A percentile compares a stretch with the other conserved stretches of the same genome.
phyloP scores from a whole-genome alignment of 2,888 invertebrate genomes.

The Latrodectus elegans region DNA sequence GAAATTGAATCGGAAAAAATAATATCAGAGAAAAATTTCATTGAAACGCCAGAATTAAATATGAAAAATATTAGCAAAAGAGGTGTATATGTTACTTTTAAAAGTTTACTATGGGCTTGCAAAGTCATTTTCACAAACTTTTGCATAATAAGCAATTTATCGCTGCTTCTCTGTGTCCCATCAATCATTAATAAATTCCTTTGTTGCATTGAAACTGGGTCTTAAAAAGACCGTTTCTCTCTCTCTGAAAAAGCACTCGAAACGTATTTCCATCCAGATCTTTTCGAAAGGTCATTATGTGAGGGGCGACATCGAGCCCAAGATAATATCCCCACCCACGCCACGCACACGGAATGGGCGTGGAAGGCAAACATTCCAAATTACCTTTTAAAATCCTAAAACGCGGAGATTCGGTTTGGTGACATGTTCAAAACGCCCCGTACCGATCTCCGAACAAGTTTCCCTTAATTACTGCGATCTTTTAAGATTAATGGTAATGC shows the following conservation, averaged over 20 bases:
- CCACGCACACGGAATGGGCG: slow-evolving; percentile 59
- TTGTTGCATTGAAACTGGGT: background rate
- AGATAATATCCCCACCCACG: slow-evolving; percentile 43
- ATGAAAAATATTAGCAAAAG: too few species aligned
- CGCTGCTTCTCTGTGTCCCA: too few species aligned
- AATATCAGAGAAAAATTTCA: too few species aligned
- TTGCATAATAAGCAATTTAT: too few species aligned
- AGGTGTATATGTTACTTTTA: too few species aligned
- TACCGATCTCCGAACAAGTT: slow-evolving; percentile 33
- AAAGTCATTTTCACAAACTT: too few species aligned
- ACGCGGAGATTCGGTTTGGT: slow-evolving; percentile 21
- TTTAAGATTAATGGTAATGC: slow-evolving; percentile 48
- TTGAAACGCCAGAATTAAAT: too few species aligned
- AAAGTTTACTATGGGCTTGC: too few species aligned
- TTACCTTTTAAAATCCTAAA: slow-evolving; percentile 57
- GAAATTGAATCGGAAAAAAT: too few species aligned
- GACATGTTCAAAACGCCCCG: slow-evolving; percentile 56
- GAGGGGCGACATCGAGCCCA: slow-evolving; percentile 8
- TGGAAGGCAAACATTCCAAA: slow-evolving; percentile 64
- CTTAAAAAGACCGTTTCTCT: background rate
- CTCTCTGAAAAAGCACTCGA: background rate
- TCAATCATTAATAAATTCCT: background rate
- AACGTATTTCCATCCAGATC: background rate
- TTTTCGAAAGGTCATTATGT: slow-evolving; percentile 34
- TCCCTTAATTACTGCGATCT: slow-evolving; percentile 49